Conservation (phyloP, 2,888 invertebrate species). For the Parthenolecanium corni region DNA sequence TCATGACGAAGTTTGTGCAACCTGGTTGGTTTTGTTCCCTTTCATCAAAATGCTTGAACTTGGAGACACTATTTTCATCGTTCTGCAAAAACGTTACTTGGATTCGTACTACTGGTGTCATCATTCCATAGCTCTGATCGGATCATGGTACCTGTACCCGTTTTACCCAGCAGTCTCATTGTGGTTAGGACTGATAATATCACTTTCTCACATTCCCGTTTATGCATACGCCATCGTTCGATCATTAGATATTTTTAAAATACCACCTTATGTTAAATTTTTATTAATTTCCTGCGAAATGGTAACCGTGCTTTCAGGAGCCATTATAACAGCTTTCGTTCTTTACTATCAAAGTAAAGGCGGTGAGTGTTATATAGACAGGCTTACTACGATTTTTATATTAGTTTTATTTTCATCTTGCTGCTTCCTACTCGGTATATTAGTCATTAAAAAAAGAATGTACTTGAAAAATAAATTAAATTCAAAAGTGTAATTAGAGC, state of each 20-base stretch:
- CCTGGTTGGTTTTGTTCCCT: slow-evolving; percentile 10
- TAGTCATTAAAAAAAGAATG: background rate
- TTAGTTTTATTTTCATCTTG: background rate
- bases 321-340: background rate
- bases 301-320: slow-evolving; percentile 1
- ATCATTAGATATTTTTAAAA: background rate
- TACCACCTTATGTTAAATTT: background rate
- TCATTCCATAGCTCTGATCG: slow-evolving; percentile 10
- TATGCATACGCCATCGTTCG: background rate
- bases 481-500: no score
- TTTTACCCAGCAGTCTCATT: slow-evolving; percentile 9
- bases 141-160: slow-evolving; percentile 13
- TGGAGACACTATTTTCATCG: slow-evolving; percentile 14
- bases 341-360: background rate
- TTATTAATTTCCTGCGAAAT: background rate
- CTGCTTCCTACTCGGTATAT: background rate
- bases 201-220: slow-evolving; percentile 7
- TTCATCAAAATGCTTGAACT: slow-evolving; percentile 22
- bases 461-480: background rate
- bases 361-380: background rate
- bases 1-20: background rate
- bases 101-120: slow-evolving; percentile 11
- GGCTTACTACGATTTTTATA: background rate
- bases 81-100: slow-evolving; percentile 13
- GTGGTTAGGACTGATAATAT: slow-evolving; percentile 8